A percentile compares a stretch with the other conserved stretches of the same genome.
These are phyloP conservation scores for Catamblyrhynchus diadema DNA, from an alignment of 2,797 vertebrate genomes.

Conservation along the genomic window DNA sequence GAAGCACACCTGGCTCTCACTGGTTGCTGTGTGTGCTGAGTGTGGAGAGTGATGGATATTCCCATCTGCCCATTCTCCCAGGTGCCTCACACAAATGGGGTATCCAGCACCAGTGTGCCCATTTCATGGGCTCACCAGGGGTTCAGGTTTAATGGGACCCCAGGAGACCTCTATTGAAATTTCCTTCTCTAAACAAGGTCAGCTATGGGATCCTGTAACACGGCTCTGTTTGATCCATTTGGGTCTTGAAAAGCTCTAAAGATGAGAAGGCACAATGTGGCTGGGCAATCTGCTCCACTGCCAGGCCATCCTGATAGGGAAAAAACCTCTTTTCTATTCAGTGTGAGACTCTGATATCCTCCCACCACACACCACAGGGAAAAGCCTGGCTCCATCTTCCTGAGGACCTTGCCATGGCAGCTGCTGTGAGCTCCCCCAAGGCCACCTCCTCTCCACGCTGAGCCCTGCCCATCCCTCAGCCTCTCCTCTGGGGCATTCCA, in stretches of 20 bases:
- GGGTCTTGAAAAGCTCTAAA: not conserved
- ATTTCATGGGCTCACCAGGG: not conserved
- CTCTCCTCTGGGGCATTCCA: not conserved
- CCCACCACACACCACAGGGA: not conserved
- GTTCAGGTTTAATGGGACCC: not conserved
- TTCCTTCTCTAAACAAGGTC: not conserved
- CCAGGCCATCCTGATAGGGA: not conserved
- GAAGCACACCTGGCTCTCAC: not conserved
- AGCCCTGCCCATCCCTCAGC: not conserved
- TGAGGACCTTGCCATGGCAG: not conserved
- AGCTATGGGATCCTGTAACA: not conserved
- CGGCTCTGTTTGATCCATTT: not conserved
- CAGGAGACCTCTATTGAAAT: not conserved
- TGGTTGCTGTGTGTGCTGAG: not conserved
- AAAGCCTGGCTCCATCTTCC: not conserved
- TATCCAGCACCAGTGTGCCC: accelerated
- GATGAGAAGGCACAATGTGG: not conserved
- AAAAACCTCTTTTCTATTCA: not conserved
- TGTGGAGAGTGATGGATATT: not conserved
- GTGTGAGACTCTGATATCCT: not conserved
- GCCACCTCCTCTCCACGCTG: not conserved
- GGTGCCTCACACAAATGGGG: not conserved
- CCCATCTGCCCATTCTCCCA: not conserved
- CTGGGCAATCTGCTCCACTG: not conserved
- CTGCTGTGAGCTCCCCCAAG: not conserved